Base-by-base conservation (phyloP, 1,140 invertebrate species). In the Drosophila eugracilis region DNA sequence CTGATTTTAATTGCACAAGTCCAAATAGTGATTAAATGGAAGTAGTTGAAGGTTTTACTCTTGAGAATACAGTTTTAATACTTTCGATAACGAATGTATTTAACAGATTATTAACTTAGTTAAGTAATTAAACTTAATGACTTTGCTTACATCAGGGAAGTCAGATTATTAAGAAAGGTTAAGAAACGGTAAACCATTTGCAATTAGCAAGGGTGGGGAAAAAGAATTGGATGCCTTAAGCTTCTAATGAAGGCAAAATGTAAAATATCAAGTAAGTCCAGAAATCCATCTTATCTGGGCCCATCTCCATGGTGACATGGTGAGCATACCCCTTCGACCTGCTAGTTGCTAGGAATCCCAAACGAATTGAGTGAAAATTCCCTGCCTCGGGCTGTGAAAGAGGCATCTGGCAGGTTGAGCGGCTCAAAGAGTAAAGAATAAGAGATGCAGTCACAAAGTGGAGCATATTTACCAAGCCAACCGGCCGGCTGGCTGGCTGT, bases 401-500 rank as follows among this genome's bases (percentile, higher is more conserved):
- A 32, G 54, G 55, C 45, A 72, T 21, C 44, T 53, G 69, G 36
- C 41, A 49, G 21, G 17, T 30, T 49, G 67, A 41, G 57, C 55
- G 22, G 39, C 41, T 65, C 44, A 67, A 65, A 62, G 42, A 37
- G 50, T 50, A 4, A 6, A 17, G 36, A 39, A 39, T 39, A 14
- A 30, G 36, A 37, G 48, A 63, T 48, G 42, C 67, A 63, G 32
- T 26, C 54, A 28, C 12, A 60, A 73, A 74, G 67, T 74, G 67
- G 42, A 72, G 54, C 70, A 62, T 62, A 59, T 72, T 73, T 73
- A 36, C 48, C 55, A 32, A 30, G 42, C 52, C 41, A 26, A 48
- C 24, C 7, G 37, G 15, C 34, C 30, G 26, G 9, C 36, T n/a
- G 34, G 14, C 34, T 10, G 30, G 15, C 45, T 32, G 67, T 47